Percentiles rank a stretch among this genome's conserved stretches.
Evolutionary conservation across 2,113 vertebrate species (phyloP).

Genomic region (Microcebus ravelobensis): DNA sequence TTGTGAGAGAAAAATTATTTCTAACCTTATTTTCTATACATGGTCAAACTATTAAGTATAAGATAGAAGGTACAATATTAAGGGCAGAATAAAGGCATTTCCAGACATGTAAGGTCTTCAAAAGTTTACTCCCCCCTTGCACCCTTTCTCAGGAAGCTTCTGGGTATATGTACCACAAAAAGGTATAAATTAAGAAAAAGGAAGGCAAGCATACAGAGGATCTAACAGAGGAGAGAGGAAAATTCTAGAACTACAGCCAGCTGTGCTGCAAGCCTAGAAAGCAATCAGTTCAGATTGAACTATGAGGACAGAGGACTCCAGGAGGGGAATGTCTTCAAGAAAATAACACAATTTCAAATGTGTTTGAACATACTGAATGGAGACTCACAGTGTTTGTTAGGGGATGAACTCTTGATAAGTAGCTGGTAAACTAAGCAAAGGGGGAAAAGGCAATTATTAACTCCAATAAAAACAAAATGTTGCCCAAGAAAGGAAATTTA

Average conservation of each 20-base stretch:
- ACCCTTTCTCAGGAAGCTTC: background rate
- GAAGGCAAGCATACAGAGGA: background rate
- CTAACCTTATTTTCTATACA: background rate
- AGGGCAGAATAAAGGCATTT: background rate
- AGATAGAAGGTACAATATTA: background rate
- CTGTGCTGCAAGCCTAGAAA: background rate
- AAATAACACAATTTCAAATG: background rate
- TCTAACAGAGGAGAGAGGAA: background rate
- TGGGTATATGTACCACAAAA: background rate
- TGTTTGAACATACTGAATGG: background rate
- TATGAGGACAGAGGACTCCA: background rate
- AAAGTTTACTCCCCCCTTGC: background rate
- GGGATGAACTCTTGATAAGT: background rate
- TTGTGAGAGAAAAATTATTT: background rate
- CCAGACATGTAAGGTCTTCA: background rate
- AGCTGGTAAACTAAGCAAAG: background rate
- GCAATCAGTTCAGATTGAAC: background rate
- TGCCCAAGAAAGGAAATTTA: conserved; percentile 21
- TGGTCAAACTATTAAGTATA: background rate
- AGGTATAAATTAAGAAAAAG: background rate
- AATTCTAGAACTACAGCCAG: background rate
- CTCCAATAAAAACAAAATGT: background rate
- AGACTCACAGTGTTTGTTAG: background rate
- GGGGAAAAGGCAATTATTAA: background rate
- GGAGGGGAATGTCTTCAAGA: background rate